Conservation (phyloP, 53 echinoderm and acorn worm genomes). For the Paracentrotus lividus region DNA sequence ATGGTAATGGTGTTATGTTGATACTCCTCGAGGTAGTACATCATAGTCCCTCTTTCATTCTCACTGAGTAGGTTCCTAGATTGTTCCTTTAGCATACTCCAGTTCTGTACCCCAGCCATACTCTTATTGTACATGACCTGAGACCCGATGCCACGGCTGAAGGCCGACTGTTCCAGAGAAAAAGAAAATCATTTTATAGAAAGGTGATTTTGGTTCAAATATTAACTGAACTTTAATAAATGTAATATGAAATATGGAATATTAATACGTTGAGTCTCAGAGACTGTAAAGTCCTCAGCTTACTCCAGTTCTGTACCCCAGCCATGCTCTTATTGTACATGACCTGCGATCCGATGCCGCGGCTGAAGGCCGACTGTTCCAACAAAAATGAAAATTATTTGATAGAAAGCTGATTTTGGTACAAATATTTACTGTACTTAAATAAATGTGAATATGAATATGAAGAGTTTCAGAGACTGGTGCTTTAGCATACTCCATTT, state of each 20-base stretch:
- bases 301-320: conserved; percentile 90
- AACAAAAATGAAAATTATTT: background rate
- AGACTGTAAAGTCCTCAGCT: too few relatives aligned
- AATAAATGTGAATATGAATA: too few relatives aligned
- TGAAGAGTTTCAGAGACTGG: conserved; percentile 85
- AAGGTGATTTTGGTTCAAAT: too few relatives aligned
- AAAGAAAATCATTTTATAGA: background rate
- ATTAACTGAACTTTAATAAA: too few relatives aligned
- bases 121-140: conserved; percentile 91
- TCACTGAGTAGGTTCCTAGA: conserved; percentile 87
- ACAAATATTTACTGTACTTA: too few relatives aligned
- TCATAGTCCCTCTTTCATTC: conserved; percentile 96
- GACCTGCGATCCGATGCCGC: conserved; percentile 90
- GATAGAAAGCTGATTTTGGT: too few relatives aligned
- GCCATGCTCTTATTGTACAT: conserved; percentile 89
- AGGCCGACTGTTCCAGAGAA: conserved; percentile 75
- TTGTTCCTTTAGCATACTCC: conserved; percentile 98
- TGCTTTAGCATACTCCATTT: conserved; percentile 97
- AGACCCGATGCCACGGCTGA: conserved; percentile 91
- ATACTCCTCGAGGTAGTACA: conserved; percentile 94
- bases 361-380: conserved; percentile 86
- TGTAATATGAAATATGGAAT: too few relatives aligned
- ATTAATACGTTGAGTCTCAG: conserved; percentile 81
- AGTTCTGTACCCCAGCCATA: conserved; percentile 84
- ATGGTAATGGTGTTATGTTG: conserved; percentile 87